These are phyloP conservation scores for Nothura maculosa DNA, from an alignment of 2,797 vertebrate genomes.

Conservation along the genomic window DNA sequence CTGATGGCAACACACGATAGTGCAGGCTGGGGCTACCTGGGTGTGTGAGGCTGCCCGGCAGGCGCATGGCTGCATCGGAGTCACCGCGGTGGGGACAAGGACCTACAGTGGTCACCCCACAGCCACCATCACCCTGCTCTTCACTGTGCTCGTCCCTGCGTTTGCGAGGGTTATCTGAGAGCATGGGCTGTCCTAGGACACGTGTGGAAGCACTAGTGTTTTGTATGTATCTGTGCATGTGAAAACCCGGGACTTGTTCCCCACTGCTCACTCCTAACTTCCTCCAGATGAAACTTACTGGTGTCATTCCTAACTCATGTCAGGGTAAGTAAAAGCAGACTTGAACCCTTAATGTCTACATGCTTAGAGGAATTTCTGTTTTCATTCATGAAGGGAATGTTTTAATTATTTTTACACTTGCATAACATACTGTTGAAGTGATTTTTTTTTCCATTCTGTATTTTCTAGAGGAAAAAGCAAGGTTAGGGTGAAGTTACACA, in stretches of 20 bases:
- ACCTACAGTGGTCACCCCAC: fast-evolving
- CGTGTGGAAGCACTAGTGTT: constrained; percentile 16
- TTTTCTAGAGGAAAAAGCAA: not conserved
- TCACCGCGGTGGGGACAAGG: fast-evolving
- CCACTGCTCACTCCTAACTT: not conserved
- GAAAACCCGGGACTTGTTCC: not conserved
- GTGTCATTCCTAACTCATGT: not conserved
- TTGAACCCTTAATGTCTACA: not conserved
- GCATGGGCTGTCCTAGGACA: not conserved
- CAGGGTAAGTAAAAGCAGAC: constrained; percentile 43
- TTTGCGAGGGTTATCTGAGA: not conserved
- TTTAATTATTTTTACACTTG: constrained; percentile 6
- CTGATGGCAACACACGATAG: too few species aligned
- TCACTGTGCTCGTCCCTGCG: not conserved
- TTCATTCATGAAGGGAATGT: not conserved
- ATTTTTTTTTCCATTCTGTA: not conserved
- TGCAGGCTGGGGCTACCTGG: too few species aligned
- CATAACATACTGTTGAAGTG: not conserved
- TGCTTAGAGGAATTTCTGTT: not conserved
- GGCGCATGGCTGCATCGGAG: too few species aligned
- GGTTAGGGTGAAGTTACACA: not conserved
- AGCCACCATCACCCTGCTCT: not conserved
- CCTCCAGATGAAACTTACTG: not conserved
- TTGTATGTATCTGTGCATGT: not conserved
- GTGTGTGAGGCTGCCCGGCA: too few species aligned